Conservation (phyloP, 2,797 vertebrate genomes). For the Crocodylus rhombifer region DNA sequence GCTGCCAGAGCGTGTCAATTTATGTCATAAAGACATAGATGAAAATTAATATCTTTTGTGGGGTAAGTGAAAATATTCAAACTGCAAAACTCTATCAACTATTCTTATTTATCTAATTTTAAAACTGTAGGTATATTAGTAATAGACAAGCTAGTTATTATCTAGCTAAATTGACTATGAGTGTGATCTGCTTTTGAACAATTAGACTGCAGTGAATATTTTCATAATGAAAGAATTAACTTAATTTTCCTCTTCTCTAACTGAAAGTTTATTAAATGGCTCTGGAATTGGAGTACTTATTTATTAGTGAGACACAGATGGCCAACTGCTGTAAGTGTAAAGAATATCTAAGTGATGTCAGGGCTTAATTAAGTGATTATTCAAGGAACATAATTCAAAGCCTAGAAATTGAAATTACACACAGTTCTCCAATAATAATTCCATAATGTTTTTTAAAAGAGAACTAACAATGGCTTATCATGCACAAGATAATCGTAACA, state of each 20-base stretch:
- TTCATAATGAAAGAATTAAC: conserved; percentile 59
- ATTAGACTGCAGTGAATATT: conserved; percentile 46
- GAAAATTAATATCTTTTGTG: neutral
- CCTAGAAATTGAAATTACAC: neutral
- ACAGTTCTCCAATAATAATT: conserved; percentile 9
- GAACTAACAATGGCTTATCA: neutral
- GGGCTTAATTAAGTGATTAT: conserved; percentile 63
- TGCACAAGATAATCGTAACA: neutral
- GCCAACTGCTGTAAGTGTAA: conserved; percentile 42
- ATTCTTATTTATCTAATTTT: conserved; percentile 34
- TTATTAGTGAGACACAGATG: conserved; percentile 55
- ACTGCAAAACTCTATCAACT: neutral
- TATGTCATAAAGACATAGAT: neutral
- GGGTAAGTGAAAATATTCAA: neutral
- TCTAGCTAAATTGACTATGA: conserved; percentile 66
- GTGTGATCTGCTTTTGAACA: conserved; percentile 65
- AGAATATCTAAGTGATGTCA: conserved; percentile 61
- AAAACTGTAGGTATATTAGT: conserved; percentile 46
- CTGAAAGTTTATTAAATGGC: conserved; percentile 60
- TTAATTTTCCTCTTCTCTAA: conserved; percentile 55
- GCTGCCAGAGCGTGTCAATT: neutral
- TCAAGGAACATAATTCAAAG: conserved; percentile 37
- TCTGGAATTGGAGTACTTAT: conserved; percentile 53
- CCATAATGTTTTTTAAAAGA: neutral
- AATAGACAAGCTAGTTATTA: conserved; percentile 46